phyloP scores from a whole-genome alignment of 2,113 vertebrate genomes.

The Neotoma lepida region DNA sequence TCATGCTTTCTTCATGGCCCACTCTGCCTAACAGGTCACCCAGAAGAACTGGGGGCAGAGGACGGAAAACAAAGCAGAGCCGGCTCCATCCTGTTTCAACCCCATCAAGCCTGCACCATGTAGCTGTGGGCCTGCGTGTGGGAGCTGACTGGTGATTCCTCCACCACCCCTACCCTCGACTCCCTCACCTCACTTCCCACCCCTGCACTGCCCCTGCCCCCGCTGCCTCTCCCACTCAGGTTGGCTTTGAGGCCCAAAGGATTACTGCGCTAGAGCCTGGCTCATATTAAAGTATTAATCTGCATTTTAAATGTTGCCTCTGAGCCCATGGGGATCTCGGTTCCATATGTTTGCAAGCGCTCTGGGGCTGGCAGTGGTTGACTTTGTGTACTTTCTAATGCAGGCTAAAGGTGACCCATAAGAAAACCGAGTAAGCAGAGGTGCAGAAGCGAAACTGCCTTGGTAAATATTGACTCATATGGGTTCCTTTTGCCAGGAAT shows the following conservation, averaged over 20 bases:
- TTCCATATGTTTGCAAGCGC: conserved; percentile 34
- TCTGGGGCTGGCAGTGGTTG: not conserved
- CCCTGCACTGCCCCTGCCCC: not conserved
- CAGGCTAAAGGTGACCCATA: conserved; percentile 53
- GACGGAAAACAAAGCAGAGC: not conserved
- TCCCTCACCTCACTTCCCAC: not conserved
- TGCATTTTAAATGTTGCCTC: conserved; percentile 52
- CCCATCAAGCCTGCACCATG: not conserved
- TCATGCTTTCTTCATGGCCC: not conserved
- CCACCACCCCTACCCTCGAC: not conserved
- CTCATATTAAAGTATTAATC: conserved; percentile 46
- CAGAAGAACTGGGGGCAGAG: not conserved
- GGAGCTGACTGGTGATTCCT: not conserved
- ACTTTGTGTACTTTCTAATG: conserved; percentile 53
- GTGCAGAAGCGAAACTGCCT: not conserved
- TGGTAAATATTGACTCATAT: not conserved
- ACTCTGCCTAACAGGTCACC: not conserved
- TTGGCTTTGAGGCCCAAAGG: not conserved
- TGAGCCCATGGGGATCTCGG: not conserved
- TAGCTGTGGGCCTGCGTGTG: not conserved
- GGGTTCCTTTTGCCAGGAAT: not conserved
- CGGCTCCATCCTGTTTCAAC: not conserved
- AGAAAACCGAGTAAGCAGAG: not conserved
- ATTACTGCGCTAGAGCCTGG: not conserved
- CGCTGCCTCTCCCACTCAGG: not conserved